Conservation (phyloP, 2,797 vertebrate genomes). For the Fistularia commersonii region DNA sequence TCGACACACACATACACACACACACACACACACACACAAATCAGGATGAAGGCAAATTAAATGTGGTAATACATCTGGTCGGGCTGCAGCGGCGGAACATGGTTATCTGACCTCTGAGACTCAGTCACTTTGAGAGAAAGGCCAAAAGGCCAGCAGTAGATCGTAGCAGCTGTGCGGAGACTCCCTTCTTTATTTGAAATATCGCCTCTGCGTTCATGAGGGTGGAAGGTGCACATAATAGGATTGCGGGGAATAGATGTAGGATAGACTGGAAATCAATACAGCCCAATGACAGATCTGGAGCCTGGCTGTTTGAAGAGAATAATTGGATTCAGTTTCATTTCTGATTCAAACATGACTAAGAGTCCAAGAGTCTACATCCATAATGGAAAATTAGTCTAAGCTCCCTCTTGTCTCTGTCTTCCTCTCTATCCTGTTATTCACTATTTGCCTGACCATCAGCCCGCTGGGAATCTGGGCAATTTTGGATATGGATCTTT, state of each 20-base stretch:
- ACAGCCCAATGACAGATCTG: slow-evolving; percentile 6
- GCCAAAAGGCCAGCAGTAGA: background rate
- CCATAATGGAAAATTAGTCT: background rate
- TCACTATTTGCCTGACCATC: background rate
- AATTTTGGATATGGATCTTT: too few species aligned
- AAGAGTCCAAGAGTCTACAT: background rate
- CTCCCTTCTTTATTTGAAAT: slow-evolving; percentile 30
- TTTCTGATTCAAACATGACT: background rate
- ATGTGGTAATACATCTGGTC: slow-evolving; percentile 42
- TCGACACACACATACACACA: slow-evolving; percentile 9
- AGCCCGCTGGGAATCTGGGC: too few species aligned
- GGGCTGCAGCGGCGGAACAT: slow-evolving; percentile 21
- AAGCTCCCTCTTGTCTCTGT: background rate
- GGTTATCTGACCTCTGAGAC: slow-evolving; percentile 38
- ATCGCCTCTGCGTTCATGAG: slow-evolving; percentile 29
- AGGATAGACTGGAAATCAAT: slow-evolving; percentile 41
- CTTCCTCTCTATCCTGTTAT: background rate
- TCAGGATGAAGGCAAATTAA: slow-evolving; percentile 34
- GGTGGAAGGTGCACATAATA: slow-evolving; percentile 18
- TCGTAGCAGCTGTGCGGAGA: background rate
- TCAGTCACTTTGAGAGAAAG: too few species aligned
- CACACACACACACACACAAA: slow-evolving; percentile 16
- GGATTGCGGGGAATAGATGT: slow-evolving; percentile 23
- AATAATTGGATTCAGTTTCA: slow-evolving; percentile 19
- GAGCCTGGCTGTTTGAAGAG: slow-evolving; percentile 1